Percentiles rank a stretch among this genome's conserved stretches.
These are phyloP conservation scores for Caranx ignobilis DNA, from an alignment of 2,113 vertebrate genomes.

Conservation along the genomic window DNA sequence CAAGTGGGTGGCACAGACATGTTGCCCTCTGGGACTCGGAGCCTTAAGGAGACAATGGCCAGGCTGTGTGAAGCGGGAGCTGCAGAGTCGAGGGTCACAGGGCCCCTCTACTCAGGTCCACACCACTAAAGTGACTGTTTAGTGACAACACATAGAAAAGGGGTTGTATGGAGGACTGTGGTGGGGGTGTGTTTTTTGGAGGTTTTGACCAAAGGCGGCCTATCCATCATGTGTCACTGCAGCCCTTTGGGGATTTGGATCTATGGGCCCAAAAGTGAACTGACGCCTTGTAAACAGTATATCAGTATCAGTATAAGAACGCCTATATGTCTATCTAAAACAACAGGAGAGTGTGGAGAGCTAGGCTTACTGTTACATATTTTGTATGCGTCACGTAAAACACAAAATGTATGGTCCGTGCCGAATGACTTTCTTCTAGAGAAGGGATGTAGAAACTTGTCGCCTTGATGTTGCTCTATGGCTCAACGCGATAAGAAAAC, in stretches of 20 bases:
- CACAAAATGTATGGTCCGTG: constrained; percentile 38
- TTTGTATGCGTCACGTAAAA: constrained; percentile 31
- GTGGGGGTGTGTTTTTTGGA: constrained; percentile 36
- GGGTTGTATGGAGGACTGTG: constrained; percentile 54
- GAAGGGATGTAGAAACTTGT: constrained; percentile 30
- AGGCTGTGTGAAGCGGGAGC: constrained; percentile 66
- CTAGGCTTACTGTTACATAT: constrained; percentile 20
- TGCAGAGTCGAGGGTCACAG: constrained; percentile 68
- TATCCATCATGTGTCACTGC: constrained; percentile 78
- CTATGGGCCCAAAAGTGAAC: constrained; percentile 37
- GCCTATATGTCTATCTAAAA: background rate
- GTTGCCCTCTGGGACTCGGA: constrained; percentile 67
- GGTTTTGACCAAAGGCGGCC: constrained; percentile 64
- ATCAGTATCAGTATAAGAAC: background rate
- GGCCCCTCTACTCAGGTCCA: constrained; percentile 73
- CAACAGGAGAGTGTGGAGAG: constrained; percentile 12
- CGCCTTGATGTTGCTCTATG: constrained; percentile 58
- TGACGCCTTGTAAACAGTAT: constrained; percentile 25
- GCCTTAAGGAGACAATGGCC: constrained; percentile 73
- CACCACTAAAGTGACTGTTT: constrained; percentile 75
- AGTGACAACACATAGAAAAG: constrained; percentile 76
- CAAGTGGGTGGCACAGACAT: constrained; percentile 82
- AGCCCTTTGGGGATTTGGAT: constrained; percentile 53
- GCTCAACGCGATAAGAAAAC: constrained; percentile 69
- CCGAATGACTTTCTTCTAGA: constrained; percentile 34